These are phyloP conservation scores for Ctenosaura bakeri DNA, from an alignment of 2,797 vertebrate species.

Conservation along the genomic window DNA sequence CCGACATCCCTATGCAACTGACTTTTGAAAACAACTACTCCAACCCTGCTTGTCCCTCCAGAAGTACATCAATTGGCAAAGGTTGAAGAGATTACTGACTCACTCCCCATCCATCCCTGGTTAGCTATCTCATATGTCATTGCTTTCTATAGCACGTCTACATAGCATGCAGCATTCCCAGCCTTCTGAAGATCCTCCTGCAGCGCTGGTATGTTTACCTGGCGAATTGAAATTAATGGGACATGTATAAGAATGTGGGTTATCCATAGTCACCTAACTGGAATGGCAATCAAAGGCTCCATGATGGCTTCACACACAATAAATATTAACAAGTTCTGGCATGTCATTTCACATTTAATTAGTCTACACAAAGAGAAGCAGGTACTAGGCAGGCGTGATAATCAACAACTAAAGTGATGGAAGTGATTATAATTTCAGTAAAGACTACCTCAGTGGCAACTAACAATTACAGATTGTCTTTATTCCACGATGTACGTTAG, in stretches of 20 bases:
- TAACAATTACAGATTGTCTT: conserved; percentile 18
- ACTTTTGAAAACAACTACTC: background rate
- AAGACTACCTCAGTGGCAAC: conserved; percentile 14
- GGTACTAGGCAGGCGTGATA: background rate
- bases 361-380: conserved; percentile 7
- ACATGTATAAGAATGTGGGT: background rate
- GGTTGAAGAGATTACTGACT: too few species aligned
- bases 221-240: background rate
- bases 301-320: background rate
- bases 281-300: background rate
- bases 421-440: conserved; percentile 1
- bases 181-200: background rate
- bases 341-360: conserved; percentile 11
- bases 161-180: background rate
- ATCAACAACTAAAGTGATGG: background rate
- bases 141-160: background rate
- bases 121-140: too few species aligned
- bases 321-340: background rate
- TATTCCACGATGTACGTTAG: background rate
- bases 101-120: too few species aligned
- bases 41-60: background rate
- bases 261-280: background rate
- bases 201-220: background rate
- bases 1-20: too few species aligned
- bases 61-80: background rate